phyloP scores from a whole-genome alignment of 2,888 invertebrate species.

The Abrostola tripartita region DNA sequence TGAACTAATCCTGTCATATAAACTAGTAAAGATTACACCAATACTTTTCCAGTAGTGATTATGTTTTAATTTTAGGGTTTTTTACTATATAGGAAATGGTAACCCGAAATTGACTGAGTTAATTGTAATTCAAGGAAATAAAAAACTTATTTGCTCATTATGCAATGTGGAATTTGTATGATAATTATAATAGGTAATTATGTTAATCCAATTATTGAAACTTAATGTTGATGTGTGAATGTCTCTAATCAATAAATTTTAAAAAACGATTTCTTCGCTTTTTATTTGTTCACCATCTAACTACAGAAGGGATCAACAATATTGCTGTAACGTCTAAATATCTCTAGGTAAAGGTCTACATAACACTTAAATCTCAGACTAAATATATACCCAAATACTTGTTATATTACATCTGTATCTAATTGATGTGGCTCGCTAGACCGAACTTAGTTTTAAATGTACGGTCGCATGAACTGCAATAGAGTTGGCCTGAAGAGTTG shows the following conservation, averaged over 20 bases:
- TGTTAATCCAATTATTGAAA: slow-evolving; percentile 79
- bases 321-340: too few species aligned
- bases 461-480: too few species aligned
- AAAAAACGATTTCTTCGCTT: slow-evolving; percentile 59
- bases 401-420: too few species aligned
- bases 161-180: slow-evolving; percentile 74
- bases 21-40: slow-evolving; percentile 18
- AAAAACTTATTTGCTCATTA: slow-evolving; percentile 67
- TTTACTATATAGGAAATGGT: slow-evolving; percentile 29
- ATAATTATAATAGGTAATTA: slow-evolving; percentile 73
- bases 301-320: too few species aligned
- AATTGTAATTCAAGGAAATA: slow-evolving; percentile 45
- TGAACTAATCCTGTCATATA: slow-evolving; percentile 21
- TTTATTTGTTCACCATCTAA: slow-evolving; percentile 26
- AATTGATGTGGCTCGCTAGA: too few species aligned
- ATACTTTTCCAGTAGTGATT: slow-evolving; percentile 45
- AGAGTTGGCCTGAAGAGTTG: too few species aligned
- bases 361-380: too few species aligned
- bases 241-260: slow-evolving; percentile 88
- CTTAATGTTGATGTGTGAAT: slow-evolving; percentile 88
- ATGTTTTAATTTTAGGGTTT: slow-evolving; percentile 35
- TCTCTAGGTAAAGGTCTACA: too few species aligned
- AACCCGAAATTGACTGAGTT: slow-evolving; percentile 56
- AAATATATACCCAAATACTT: too few species aligned
- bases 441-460: too few species aligned